phyloP scores from a whole-genome alignment of 1,140 invertebrate genomes.

The Euglossa dilemma region DNA sequence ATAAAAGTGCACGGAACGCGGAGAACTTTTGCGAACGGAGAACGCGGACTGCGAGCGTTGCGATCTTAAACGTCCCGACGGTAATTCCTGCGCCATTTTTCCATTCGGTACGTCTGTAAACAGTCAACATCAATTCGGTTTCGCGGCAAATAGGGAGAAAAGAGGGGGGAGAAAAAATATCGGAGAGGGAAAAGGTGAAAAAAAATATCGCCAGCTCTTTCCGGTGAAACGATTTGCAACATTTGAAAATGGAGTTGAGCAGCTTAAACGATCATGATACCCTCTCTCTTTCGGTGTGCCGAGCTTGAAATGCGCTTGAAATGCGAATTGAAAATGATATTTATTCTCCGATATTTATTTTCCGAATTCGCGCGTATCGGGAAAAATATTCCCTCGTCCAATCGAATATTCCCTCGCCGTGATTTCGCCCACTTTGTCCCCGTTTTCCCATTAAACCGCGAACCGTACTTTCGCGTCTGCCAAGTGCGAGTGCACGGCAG shows the following conservation, averaged over 20 bases:
- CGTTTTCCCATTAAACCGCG: not conserved
- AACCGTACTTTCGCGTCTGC: not conserved
- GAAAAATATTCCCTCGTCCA: not conserved
- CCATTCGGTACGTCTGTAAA: not conserved
- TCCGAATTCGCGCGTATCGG: not conserved
- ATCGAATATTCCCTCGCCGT: slow-evolving; percentile 20
- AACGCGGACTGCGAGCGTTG: not conserved
- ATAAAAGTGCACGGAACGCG: not conserved
- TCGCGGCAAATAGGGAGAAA: no score
- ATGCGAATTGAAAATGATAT: slow-evolving; percentile 17
- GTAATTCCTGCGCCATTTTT: not conserved
- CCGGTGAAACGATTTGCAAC: not conserved
- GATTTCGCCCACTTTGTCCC: slow-evolving; percentile 24
- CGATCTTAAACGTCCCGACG: no score
- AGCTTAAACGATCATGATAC: slow-evolving; percentile 11
- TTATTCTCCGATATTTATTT: slow-evolving; percentile 30
- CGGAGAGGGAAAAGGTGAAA: not conserved
- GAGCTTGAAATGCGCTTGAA: slow-evolving; percentile 30
- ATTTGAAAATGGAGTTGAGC: not conserved
- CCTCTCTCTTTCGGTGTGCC: not conserved
- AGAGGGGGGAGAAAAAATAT: no score
- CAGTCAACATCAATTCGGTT: not conserved
- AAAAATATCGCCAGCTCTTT: not conserved
- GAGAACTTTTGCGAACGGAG: not conserved
- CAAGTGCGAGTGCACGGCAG: not conserved